These are phyloP conservation scores for Cosmorhoe ocellata DNA, from an alignment of 2,888 invertebrate species.

Conservation along the genomic window DNA sequence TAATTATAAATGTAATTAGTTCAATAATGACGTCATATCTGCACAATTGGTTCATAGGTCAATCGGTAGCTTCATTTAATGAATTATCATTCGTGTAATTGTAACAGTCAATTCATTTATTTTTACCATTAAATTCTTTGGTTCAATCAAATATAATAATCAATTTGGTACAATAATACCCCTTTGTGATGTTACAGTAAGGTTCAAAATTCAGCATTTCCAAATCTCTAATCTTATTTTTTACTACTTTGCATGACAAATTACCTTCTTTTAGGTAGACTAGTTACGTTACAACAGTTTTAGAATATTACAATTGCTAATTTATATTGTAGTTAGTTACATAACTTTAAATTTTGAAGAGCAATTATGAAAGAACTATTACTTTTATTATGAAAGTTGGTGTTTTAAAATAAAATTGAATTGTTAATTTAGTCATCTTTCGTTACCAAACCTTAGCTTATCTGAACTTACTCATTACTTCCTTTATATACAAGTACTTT, in stretches of 20 bases:
- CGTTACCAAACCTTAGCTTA: constrained; percentile 9
- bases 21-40: too few relatives aligned
- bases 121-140: constrained; percentile 24
- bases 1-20: too few relatives aligned
- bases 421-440: neutral
- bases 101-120: constrained; percentile 5
- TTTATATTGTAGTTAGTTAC: too few relatives aligned
- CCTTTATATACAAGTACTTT: constrained; percentile 7
- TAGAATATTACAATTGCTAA: too few relatives aligned
- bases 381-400: too few relatives aligned
- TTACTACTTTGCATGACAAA: too few relatives aligned
- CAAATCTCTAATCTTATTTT: too few relatives aligned
- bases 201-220: too few relatives aligned
- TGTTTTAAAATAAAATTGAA: neutral
- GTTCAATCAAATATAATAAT: constrained; percentile 11
- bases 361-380: too few relatives aligned
- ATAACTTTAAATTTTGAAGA: too few relatives aligned
- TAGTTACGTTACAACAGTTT: too few relatives aligned
- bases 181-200: constrained; percentile 1
- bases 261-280: too few relatives aligned
- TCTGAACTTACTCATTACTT: constrained; percentile 5
- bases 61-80: neutral
- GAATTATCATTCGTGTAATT: constrained; percentile 6
- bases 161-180: neutral
- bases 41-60: constrained; percentile 20